Percentiles rank a stretch among this genome's conserved stretches.
Evolutionary conservation across 2,113 vertebrate species (phyloP).

Genomic region (Albula goreensis): DNA sequence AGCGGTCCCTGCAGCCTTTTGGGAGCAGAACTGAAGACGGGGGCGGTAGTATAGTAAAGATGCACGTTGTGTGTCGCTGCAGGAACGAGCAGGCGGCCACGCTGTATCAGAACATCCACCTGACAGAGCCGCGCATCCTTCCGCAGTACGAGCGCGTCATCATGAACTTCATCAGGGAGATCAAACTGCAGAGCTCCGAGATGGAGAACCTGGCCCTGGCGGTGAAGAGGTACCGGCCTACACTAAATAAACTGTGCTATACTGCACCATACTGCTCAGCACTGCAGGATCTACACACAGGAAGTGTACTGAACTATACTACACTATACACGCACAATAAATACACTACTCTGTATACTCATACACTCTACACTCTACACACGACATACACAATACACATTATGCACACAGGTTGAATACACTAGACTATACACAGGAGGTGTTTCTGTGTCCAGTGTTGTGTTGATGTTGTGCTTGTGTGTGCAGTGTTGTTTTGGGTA

Average conservation of each 20-base stretch:
- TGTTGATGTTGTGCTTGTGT: not conserved
- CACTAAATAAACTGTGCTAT: not conserved
- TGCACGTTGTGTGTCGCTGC: not conserved
- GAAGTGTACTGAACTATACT: too few relatives aligned
- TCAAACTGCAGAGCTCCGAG: conserved; percentile 87
- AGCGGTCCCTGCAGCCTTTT: too few relatives aligned
- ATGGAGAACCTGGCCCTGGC: conserved; percentile 90
- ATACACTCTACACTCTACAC: too few relatives aligned
- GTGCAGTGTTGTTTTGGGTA: not conserved
- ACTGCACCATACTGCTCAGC: too few relatives aligned
- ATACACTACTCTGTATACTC: too few relatives aligned
- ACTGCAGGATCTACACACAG: too few relatives aligned
- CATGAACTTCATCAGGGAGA: conserved; percentile 85
- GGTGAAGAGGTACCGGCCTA: conserved; percentile 82
- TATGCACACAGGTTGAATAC: too few relatives aligned
- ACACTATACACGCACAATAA: too few relatives aligned
- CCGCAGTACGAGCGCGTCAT: conserved; percentile 87
- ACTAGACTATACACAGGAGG: too few relatives aligned
- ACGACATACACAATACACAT: too few relatives aligned
- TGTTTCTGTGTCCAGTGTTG: not conserved
- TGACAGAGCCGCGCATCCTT: conserved; percentile 86
- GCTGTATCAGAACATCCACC: conserved; percentile 89
- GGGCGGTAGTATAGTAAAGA: too few relatives aligned
- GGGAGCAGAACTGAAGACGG: too few relatives aligned
- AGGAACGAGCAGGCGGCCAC: conserved; percentile 84